A percentile compares a stretch with the other conserved stretches of the same genome.
phyloP scores from a whole-genome alignment of 2,113 vertebrate species.

The Potamarius usumacintae region DNA sequence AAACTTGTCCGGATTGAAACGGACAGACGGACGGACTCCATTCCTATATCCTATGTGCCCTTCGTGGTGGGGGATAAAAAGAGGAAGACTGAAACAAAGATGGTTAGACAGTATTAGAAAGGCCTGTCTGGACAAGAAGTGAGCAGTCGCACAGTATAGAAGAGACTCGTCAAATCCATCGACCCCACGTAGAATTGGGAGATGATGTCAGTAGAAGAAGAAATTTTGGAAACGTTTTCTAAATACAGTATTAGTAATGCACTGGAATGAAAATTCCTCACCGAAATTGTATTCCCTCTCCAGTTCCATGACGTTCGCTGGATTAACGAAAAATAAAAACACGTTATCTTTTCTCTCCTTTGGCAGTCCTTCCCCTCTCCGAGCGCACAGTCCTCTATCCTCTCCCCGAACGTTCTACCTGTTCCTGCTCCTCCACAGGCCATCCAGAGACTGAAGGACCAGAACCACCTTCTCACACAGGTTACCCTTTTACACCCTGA shows the following conservation, averaged over 20 bases:
- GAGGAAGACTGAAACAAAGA: no score
- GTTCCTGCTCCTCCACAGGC: constrained; percentile 77
- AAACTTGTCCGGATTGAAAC: no score
- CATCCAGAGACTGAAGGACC: constrained; percentile 89
- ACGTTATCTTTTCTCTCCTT: neutral
- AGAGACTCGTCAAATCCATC: no score
- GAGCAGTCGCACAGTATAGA: no score
- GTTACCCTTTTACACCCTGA: constrained; percentile 58
- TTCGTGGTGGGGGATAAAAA: no score
- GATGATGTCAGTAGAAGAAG: no score
- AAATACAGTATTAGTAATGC: neutral
- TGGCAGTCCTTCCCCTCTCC: constrained; percentile 65
- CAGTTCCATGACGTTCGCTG: neutral
- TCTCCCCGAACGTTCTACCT: constrained; percentile 57
- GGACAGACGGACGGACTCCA: no score
- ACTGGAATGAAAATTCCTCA: neutral
- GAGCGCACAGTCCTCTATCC: constrained; percentile 34
- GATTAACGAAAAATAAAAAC: neutral
- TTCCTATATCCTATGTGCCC: no score
- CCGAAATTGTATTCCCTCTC: neutral
- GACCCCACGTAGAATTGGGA: no score
- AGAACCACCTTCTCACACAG: constrained; percentile 93
- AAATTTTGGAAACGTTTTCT: neutral
- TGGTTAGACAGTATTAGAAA: no score
- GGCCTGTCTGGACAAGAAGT: no score